Base-by-base conservation (phyloP, 2,797 vertebrate species). In the Naso thynnoides region DNA sequence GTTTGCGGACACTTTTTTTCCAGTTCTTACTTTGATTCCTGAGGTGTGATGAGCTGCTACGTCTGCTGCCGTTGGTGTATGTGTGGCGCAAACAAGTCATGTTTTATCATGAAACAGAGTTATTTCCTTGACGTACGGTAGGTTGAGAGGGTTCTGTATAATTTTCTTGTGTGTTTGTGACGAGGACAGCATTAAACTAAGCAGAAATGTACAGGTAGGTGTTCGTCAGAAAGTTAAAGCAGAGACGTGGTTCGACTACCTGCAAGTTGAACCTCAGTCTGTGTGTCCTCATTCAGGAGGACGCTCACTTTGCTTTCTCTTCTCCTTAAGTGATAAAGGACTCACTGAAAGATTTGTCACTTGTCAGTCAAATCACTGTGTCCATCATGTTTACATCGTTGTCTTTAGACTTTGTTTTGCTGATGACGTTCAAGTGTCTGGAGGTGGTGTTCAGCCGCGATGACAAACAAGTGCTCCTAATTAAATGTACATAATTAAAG, bases 1-100 rank as follows among this genome's bases (percentile, higher is more conserved):
- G 19, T 15, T 31, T 31, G 31, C 31, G 31, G 31, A 61, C 11
- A 8, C 29, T 63, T 31, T 13, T 5, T 31, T 45, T 13, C 61
- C 6, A 33, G 31, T 62, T 47, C 60, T 69, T 1, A 36, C 31
- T 70, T 76, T 82, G 53, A 82, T 70, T 70, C 1, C 6, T 47
- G 58, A 56, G 47, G 29, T 8, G 48, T 2, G 44, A 18, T 3
- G 60, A 27, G 70, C 50, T 9, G 47, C 62, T 26, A 24, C 54
- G 26, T 42, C 33, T 59, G 39, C 48, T 29, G 65, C 1, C 8
- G 48, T 45, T 27, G 7, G 50, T 21, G 21, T 27, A 5, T 2
- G 44, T 33, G 56, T 68, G 48, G 53, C 15, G 4, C 2, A n/a
- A n/a, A n/a, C n/a, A n/a, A n/a, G n/a, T n/a, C n/a, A n/a, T n/a